phyloP scores from a whole-genome alignment of 2,888 invertebrate species.

The Hermaeophaga mercurialis region DNA sequence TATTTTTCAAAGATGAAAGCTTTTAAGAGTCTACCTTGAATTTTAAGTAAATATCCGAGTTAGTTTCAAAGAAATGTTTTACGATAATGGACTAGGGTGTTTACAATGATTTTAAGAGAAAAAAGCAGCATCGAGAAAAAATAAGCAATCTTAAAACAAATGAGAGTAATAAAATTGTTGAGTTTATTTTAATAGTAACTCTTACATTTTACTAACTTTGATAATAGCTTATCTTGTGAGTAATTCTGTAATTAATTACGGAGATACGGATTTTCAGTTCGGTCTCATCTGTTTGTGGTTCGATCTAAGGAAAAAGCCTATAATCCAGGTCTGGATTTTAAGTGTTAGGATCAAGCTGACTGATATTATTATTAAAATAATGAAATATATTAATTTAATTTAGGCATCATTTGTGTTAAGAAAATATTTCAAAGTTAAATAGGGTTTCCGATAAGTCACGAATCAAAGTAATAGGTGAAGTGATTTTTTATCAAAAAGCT shows the following conservation, averaged over 20 bases:
- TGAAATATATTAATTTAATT: too few species aligned
- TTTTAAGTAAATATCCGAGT: conserved; percentile 30
- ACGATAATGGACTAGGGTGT: conserved; percentile 40
- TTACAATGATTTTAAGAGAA: conserved; percentile 40
- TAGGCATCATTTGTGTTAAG: too few species aligned
- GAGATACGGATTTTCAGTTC: conserved; percentile 49
- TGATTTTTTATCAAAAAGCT: too few species aligned
- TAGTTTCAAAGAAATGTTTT: conserved; percentile 33
- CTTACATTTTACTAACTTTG: conserved; percentile 46
- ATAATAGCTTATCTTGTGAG: conserved; percentile 52
- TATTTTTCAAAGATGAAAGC: conserved; percentile 16
- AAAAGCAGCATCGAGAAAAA: conserved; percentile 34
- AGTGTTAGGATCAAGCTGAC: too few species aligned
- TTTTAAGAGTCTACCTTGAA: conserved; percentile 15
- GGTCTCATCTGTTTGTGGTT: conserved; percentile 35
- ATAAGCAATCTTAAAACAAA: conserved; percentile 38
- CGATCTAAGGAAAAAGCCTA: conserved; percentile 16
- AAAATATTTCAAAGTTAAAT: too few species aligned
- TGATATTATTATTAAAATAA: too few species aligned
- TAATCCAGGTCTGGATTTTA: conserved; percentile 18
- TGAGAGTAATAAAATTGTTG: conserved; percentile 40
- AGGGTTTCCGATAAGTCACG: too few species aligned
- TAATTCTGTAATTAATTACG: conserved; percentile 55
- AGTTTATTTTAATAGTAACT: conserved; percentile 45
- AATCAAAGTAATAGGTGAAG: too few species aligned